Evolutionary conservation across 2,888 invertebrate genomes (phyloP).

Genomic region (Notodonta ziczac): DNA sequence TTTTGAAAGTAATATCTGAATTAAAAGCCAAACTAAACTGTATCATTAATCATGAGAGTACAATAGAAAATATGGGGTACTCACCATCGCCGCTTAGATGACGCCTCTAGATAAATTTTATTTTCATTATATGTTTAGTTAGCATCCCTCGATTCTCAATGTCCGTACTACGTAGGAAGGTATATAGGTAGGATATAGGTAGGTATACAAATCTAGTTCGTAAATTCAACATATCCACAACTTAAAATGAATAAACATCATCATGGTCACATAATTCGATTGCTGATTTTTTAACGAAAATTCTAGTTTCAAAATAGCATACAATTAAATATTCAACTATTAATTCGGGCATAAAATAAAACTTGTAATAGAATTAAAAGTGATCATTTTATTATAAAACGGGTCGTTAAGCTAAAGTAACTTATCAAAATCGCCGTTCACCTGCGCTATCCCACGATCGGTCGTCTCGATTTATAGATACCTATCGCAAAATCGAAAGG

Average conservation of each 20-base stretch:
- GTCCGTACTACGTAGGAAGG: neutral
- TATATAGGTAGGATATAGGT: no score
- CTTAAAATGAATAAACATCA: neutral
- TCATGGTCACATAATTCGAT: neutral
- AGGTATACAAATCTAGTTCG: neutral
- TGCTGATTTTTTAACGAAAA: neutral
- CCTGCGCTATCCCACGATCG: constrained; percentile 78
- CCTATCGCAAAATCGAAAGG: constrained; percentile 75
- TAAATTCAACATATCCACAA: neutral
- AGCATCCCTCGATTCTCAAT: neutral
- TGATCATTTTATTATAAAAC: constrained; percentile 54
- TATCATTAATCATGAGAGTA: constrained; percentile 58
- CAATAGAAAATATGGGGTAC: constrained; percentile 50
- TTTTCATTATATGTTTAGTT: constrained; percentile 19
- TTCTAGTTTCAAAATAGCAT: neutral
- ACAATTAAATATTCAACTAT: neutral
- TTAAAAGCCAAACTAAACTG: constrained; percentile 54
- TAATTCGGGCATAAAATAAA: constrained; percentile 18
- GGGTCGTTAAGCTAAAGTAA: constrained; percentile 64
- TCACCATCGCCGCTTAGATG: constrained; percentile 33
- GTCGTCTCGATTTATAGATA: constrained; percentile 75
- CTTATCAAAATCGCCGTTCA: constrained; percentile 74
- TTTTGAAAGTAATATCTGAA: constrained; percentile 73
- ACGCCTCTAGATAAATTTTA: constrained; percentile 25
- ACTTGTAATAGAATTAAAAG: constrained; percentile 36